Evolutionary conservation across 2,113 vertebrate species (phyloP).

Genomic region (Taxidea taxus): DNA sequence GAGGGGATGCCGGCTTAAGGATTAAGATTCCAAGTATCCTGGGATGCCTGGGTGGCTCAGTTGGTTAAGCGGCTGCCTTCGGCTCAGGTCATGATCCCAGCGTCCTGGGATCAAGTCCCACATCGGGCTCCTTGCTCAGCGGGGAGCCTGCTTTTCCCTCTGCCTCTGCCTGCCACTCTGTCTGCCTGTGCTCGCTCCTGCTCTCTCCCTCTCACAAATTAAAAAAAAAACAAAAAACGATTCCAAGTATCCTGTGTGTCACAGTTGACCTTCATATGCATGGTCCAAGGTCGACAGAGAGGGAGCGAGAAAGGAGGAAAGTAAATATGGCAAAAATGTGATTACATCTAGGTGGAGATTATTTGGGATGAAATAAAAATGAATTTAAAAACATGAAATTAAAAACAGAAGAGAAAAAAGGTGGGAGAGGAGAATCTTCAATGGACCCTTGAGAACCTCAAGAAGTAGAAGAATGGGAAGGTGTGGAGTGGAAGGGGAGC

Average conservation of each 20-base stretch:
- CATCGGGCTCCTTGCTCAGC: too few relatives aligned
- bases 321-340: too few relatives aligned
- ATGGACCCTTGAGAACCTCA: neutral
- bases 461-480: neutral
- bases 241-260: neutral
- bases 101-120: too few relatives aligned
- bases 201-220: too few relatives aligned
- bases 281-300: neutral
- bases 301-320: neutral
- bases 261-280: neutral
- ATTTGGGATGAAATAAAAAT: neutral
- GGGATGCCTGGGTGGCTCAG: too few relatives aligned
- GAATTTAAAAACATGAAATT: neutral
- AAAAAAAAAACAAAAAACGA: too few relatives aligned
- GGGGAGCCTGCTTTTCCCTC: too few relatives aligned
- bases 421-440: neutral
- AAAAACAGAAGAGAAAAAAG: neutral
- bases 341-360: neutral
- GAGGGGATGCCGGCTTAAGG: neutral
- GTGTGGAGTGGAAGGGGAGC: accelerated
- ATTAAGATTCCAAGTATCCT: neutral
- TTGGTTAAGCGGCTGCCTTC: too few relatives aligned
- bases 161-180: too few relatives aligned
- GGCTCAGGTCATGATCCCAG: too few relatives aligned
- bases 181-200: too few relatives aligned